Conservation (phyloP, 2,797 vertebrate species). For the Sebastes steindachneri region DNA sequence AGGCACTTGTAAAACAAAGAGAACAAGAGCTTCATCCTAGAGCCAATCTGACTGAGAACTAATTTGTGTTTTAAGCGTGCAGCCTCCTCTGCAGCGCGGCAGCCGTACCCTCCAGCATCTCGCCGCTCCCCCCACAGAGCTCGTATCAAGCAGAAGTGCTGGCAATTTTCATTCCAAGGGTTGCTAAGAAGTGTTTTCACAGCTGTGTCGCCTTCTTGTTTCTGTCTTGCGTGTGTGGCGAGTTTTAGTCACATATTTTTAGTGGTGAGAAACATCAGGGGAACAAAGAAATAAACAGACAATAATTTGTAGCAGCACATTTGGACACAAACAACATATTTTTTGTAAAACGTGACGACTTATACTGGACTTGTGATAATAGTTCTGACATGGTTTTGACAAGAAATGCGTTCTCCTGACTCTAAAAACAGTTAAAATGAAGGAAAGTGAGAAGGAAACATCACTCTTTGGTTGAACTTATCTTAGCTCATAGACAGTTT, state of each 20-base stretch:
- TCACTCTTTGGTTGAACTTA: not conserved
- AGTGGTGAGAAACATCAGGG: not conserved
- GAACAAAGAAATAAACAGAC: not conserved
- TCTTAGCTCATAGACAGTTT: not conserved
- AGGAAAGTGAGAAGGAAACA: not conserved
- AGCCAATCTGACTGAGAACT: conserved; percentile 15
- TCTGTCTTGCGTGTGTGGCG: not conserved
- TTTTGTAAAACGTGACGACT: not conserved
- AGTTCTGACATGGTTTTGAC: not conserved
- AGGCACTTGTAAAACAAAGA: conserved; percentile 7
- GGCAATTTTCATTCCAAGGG: conserved; percentile 20
- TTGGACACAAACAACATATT: not conserved
- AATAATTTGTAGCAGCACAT: not conserved
- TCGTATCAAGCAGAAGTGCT: conserved; percentile 15
- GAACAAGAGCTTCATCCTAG: conserved; percentile 7
- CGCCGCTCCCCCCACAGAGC: not conserved
- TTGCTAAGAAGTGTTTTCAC: conserved; percentile 30
- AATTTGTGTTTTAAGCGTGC: conserved; percentile 26
- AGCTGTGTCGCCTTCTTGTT: conserved; percentile 23
- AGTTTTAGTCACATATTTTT: not conserved
- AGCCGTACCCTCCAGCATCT: conserved; percentile 16
- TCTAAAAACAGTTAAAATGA: not conserved
- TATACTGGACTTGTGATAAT: not conserved
- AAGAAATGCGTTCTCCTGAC: not conserved
- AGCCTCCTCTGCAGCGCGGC: not conserved